Conservation (phyloP, 1,140 invertebrate species). For the Alviniconcha marisindica region DNA sequence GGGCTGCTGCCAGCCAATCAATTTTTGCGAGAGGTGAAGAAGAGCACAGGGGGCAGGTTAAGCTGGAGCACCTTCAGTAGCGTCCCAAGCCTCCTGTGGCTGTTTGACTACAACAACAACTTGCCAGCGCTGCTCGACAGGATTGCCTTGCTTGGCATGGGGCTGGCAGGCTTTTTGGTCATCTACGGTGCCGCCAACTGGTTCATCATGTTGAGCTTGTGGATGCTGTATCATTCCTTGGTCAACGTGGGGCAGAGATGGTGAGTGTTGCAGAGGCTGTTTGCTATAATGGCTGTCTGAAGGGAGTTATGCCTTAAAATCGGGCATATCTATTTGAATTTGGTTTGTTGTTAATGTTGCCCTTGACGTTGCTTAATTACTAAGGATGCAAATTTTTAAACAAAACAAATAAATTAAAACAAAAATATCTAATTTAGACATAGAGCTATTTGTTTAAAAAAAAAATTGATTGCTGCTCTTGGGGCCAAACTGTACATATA, state of each 20-base stretch:
- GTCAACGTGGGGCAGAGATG: constrained; percentile 76
- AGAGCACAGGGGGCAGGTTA: constrained; percentile 38
- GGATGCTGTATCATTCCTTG: constrained; percentile 76
- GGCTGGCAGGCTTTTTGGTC: constrained; percentile 68
- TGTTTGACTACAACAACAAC: constrained; percentile 71
- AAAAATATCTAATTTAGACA: too few relatives aligned
- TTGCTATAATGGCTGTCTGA: too few relatives aligned
- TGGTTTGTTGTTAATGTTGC: too few relatives aligned
- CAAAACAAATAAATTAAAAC: too few relatives aligned
- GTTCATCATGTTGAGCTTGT: constrained; percentile 72
- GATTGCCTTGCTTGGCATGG: constrained; percentile 70
- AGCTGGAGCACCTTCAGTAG: constrained; percentile 46
- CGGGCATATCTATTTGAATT: too few relatives aligned
- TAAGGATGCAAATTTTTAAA: too few relatives aligned
- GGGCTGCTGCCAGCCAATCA: constrained; percentile 74
- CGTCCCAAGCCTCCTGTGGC: constrained; percentile 73
- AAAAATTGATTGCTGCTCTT: too few relatives aligned
- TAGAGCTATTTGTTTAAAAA: too few relatives aligned
- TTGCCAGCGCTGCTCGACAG: constrained; percentile 70
- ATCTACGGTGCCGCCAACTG: constrained; percentile 75
- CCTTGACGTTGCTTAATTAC: too few relatives aligned
- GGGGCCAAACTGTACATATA: too few relatives aligned
- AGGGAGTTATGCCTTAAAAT: too few relatives aligned
- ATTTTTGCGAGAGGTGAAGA: constrained; percentile 60
- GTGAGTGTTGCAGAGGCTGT: constrained; percentile 64